Base-by-base conservation (phyloP, 2,797 vertebrate genomes). In the Natrix natrix region DNA sequence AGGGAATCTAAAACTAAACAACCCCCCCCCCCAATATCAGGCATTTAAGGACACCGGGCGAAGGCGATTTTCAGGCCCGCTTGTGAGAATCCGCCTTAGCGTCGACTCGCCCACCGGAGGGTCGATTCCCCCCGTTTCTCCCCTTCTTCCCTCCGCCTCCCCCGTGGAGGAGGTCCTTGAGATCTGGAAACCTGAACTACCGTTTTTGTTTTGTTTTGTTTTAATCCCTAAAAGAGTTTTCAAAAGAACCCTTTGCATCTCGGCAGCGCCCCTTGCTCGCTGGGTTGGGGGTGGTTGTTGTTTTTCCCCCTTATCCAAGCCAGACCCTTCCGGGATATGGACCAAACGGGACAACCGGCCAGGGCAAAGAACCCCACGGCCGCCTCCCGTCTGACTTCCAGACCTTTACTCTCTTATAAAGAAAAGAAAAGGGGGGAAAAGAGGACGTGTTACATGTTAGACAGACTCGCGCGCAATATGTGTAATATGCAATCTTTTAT, bases 281-380 rank as follows among this genome's bases (percentile, higher is more conserved):
- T 32, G n/a, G n/a, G 11, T 22, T 52, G 48, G 48, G 48, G 48
- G 48, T 6, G 48, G 5, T 52, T 60, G 2, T 5, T 14, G n/a
- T 12, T n/a, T 37, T 37, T 16, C 17, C 8, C 10, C 43, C 54
- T 95, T 94, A 86, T 94, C 91, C 95, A 90, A 96, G 95, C 97
- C 0, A 91, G 89, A 13, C 89, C 1, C 93, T 91, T 89, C 92
- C 90, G 86, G 92, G 3, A 4, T 1, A 4, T 1, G 57, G 0
- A 43, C 26, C 5, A 69, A 94, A 89, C 6, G 89, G 60, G 20
- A 8, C n/a, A 69, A 59, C 60, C 32, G 61, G 83, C 48, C 24
- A 32, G 60, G 78, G 43, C n/a, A 28, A 28, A 17, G 24, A 63
- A 43, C 16, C 7, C 32, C 66, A 14, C n/a, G 14, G 2, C 16